Evolutionary conservation across 2,888 invertebrate genomes (phyloP).

Genomic region (Poecilobothrus nobilitatus): DNA sequence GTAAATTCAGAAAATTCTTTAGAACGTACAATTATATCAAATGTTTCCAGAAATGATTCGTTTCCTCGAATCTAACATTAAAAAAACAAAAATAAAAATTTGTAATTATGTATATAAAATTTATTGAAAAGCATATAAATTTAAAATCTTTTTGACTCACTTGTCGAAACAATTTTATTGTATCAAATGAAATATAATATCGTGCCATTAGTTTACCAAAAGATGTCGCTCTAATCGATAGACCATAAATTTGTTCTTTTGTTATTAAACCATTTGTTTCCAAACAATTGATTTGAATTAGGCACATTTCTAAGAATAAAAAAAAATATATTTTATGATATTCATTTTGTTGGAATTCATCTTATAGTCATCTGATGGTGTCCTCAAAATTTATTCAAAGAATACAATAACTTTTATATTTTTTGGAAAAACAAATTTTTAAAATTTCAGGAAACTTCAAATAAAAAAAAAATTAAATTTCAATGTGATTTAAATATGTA

Average conservation of each 20-base stretch:
- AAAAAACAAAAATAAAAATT: neutral
- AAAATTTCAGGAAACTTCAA: no score
- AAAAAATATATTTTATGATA: constrained; percentile 3
- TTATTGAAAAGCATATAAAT: neutral
- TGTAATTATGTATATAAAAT: neutral
- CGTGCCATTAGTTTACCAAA: constrained; percentile 64
- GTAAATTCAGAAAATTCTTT: constrained; percentile 61
- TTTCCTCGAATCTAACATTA: constrained; percentile 49
- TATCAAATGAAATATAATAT: constrained; percentile 60
- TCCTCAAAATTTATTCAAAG: no score
- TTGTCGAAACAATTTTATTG: constrained; percentile 63
- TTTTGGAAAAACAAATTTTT: no score
- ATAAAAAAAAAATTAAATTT: no score
- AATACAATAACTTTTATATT: no score
- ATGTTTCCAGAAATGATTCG: constrained; percentile 50
- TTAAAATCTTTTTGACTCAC: constrained; percentile 34
- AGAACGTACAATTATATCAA: constrained; percentile 52
- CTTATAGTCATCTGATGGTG: neutral
- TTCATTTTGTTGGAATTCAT: neutral
- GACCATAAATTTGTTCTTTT: constrained; percentile 50
- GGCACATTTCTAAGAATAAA: constrained; percentile 56
- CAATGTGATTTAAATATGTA: no score
- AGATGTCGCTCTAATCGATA: constrained; percentile 53
- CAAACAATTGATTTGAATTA: constrained; percentile 60
- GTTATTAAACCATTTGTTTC: constrained; percentile 55